Conservation (phyloP, 2,797 vertebrate genomes). For the Acipenser oxyrinchus region DNA sequence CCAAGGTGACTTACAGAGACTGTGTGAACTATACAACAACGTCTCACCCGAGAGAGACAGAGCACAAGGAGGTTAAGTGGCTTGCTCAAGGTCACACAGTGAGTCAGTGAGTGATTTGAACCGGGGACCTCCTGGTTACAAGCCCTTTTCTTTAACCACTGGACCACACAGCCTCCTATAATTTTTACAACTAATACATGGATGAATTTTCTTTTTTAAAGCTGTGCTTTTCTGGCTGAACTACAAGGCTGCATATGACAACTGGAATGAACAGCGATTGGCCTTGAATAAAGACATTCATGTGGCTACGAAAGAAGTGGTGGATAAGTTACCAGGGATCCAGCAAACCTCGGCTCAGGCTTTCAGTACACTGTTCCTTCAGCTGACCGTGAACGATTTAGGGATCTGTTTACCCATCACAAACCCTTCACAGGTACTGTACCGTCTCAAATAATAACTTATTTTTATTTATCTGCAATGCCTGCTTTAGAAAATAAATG, state of each 20-base stretch:
- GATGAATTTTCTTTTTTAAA: constrained; percentile 41
- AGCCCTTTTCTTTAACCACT: too few relatives aligned
- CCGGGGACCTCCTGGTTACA: too few relatives aligned
- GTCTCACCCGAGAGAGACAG: too few relatives aligned
- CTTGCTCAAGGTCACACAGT: neutral
- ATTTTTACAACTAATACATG: constrained; percentile 4
- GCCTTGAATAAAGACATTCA: constrained; percentile 96
- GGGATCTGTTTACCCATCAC: constrained; percentile 97
- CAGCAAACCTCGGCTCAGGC: constrained; percentile 95
- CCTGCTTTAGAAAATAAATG: constrained; percentile 1
- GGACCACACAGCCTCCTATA: neutral
- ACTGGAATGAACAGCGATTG: constrained; percentile 96
- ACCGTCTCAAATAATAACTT: too few relatives aligned
- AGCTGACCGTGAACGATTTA: constrained; percentile 93
- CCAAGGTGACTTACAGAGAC: too few relatives aligned
- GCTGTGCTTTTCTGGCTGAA: constrained; percentile 98
- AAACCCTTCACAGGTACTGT: constrained; percentile 28
- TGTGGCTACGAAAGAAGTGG: constrained; percentile 95
- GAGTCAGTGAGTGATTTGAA: neutral
- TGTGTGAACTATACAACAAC: too few relatives aligned
- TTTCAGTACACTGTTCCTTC: constrained; percentile 94
- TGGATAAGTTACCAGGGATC: constrained; percentile 94
- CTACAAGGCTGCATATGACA: constrained; percentile 96
- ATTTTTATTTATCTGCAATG: too few relatives aligned
- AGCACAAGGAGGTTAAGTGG: too few relatives aligned